Conservation (phyloP, 2,113 vertebrate species). For the Archocentrus centrarchus region DNA sequence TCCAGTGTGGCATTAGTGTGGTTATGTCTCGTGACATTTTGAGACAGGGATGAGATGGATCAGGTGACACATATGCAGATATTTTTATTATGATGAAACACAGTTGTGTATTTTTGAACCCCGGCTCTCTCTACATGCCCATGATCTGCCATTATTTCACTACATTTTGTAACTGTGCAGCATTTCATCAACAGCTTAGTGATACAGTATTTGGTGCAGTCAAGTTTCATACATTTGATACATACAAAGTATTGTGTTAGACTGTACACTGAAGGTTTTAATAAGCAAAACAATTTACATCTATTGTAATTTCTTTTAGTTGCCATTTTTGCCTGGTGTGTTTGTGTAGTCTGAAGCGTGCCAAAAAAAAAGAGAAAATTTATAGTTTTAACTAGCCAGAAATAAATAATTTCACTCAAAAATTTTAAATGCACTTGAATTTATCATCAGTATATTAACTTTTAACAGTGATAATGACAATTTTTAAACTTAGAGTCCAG, state of each 20-base stretch:
- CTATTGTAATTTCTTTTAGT: not conserved
- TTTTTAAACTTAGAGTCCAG: not conserved
- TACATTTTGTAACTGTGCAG: constrained; percentile 34
- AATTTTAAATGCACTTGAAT: not conserved
- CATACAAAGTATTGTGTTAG: not conserved
- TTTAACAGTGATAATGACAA: not conserved
- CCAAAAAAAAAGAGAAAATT: constrained; percentile 14
- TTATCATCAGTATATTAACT: not conserved
- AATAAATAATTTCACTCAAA: not conserved
- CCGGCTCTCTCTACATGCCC: constrained; percentile 10
- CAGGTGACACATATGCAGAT: constrained; percentile 13
- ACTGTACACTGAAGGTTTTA: not conserved
- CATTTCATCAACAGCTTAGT: constrained; percentile 19
- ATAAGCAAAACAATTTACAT: not conserved
- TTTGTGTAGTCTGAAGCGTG: not conserved
- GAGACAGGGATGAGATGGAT: not conserved
- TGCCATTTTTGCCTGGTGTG: constrained; percentile 10
- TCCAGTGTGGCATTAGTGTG: not conserved
- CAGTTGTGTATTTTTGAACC: not conserved
- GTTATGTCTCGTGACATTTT: not conserved
- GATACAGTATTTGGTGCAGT: constrained; percentile 7
- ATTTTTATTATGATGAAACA: constrained; percentile 51
- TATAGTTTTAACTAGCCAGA: not conserved
- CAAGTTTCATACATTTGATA: constrained; percentile 38
- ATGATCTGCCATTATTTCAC: constrained; percentile 20